Evolutionary conservation across 2,888 invertebrate species (phyloP).

Genomic region (Cenopis cana): DNA sequence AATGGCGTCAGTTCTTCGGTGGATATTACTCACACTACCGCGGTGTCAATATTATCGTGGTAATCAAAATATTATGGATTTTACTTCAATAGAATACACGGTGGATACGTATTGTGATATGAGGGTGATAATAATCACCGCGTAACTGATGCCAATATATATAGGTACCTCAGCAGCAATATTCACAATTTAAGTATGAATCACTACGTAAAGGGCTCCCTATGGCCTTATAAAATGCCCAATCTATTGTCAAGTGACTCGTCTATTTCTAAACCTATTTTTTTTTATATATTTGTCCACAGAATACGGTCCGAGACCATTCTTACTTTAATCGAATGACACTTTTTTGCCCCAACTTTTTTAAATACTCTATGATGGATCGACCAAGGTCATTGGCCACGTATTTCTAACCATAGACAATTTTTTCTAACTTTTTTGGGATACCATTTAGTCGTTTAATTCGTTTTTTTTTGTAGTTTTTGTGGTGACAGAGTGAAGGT

Average conservation of each 20-base stretch:
- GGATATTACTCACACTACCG: too few relatives aligned
- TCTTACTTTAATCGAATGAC: constrained; percentile 29
- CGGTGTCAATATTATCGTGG: too few relatives aligned
- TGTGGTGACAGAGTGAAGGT: constrained; percentile 35
- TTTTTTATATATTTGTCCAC: background rate
- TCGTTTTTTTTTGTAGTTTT: constrained; percentile 34
- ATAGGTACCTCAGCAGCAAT: too few relatives aligned
- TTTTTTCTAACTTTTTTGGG: constrained; percentile 32
- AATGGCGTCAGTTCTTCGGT: too few relatives aligned
- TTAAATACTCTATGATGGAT: constrained; percentile 42
- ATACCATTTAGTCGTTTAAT: constrained; percentile 36
- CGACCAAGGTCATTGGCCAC: constrained; percentile 41
- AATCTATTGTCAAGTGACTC: constrained; percentile 36
- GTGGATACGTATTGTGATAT: too few relatives aligned
- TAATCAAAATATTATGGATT: too few relatives aligned
- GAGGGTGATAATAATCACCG: too few relatives aligned
- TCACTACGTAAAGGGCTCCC: background rate
- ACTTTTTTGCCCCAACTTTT: constrained; percentile 42
- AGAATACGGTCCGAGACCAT: constrained; percentile 14
- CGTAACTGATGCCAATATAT: too few relatives aligned
- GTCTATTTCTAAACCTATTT: constrained; percentile 7
- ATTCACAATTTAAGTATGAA: too few relatives aligned
- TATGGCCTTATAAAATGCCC: background rate
- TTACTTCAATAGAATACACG: too few relatives aligned
- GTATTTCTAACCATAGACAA: constrained; percentile 31